Evolutionary conservation across 2,113 vertebrate species (phyloP).

Genomic region (Noturus placidus): DNA sequence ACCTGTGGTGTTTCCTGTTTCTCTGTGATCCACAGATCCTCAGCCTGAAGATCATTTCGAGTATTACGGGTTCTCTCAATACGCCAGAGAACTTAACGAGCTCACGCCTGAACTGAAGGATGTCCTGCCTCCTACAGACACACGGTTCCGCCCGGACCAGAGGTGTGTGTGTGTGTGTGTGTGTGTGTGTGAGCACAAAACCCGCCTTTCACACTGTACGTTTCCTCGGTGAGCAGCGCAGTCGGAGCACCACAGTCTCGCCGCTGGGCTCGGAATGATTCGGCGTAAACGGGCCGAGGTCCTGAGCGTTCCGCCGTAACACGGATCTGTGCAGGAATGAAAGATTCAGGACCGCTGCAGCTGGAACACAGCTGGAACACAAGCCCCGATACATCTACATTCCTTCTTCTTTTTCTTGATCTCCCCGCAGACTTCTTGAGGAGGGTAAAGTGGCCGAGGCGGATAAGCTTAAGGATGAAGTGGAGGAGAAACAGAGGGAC

Average conservation of each 20-base stretch:
- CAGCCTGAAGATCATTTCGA: constrained; percentile 80
- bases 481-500: constrained; percentile 88
- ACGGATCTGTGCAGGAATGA: neutral
- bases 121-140: constrained; percentile 83
- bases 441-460: constrained; percentile 82
- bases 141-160: constrained; percentile 87
- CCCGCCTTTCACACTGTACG: neutral
- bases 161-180: constrained; percentile 67
- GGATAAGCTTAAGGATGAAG: constrained; percentile 83
- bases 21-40: constrained; percentile 66
- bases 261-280: neutral
- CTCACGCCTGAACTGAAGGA: constrained; percentile 76
- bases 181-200: neutral
- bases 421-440: constrained; percentile 80
- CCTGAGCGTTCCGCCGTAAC: too few species aligned
- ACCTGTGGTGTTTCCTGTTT: neutral
- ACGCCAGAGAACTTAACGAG: constrained; percentile 88
- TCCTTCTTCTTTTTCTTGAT: neutral
- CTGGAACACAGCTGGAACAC: neutral
- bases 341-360: neutral
- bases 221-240: neutral
- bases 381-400: neutral
- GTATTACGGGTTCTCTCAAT: constrained; percentile 86
- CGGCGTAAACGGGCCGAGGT: too few species aligned
- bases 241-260: neutral